These are phyloP conservation scores for Brenthis ino DNA, from an alignment of 2,888 invertebrate species.

Conservation along the genomic window DNA sequence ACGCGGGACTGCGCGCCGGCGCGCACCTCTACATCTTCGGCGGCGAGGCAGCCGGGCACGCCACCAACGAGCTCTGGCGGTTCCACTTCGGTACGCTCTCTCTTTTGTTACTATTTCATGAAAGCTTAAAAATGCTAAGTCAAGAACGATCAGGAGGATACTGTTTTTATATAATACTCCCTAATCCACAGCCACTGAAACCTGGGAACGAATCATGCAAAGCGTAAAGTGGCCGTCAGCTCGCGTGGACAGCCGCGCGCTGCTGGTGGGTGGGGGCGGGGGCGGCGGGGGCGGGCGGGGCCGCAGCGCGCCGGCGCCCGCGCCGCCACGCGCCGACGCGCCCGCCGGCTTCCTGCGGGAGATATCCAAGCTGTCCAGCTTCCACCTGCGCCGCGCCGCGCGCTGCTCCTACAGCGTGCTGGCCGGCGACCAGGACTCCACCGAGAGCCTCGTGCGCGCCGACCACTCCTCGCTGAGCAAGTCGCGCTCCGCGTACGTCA, in stretches of 20 bases:
- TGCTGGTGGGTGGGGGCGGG: conserved; percentile 82
- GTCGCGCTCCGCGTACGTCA: conserved; percentile 82
- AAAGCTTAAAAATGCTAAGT: no score
- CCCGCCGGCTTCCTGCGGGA: conserved; percentile 83
- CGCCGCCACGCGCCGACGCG: conserved; percentile 53
- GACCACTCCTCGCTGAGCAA: conserved; percentile 72
- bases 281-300: conserved; percentile 67
- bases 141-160: no score
- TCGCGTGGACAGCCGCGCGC: conserved; percentile 86
- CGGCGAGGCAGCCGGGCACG: conserved; percentile 87
- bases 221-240: conserved; percentile 85
- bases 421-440: conserved; percentile 84
- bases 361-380: conserved; percentile 87
- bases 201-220: conserved; percentile 88
- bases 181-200: conserved; percentile 83
- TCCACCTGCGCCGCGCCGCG: conserved; percentile 85
- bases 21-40: conserved; percentile 91
- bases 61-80: conserved; percentile 90
- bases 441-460: conserved; percentile 82
- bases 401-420: conserved; percentile 88
- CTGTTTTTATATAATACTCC: no score
- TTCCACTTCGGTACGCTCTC: conserved; percentile 87
- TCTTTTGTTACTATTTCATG: no score
- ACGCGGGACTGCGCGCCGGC: conserved; percentile 89
- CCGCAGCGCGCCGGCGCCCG: conserved; percentile 44